phyloP scores from a whole-genome alignment of 1,140 invertebrate genomes.

The Tetraneura akinire region DNA sequence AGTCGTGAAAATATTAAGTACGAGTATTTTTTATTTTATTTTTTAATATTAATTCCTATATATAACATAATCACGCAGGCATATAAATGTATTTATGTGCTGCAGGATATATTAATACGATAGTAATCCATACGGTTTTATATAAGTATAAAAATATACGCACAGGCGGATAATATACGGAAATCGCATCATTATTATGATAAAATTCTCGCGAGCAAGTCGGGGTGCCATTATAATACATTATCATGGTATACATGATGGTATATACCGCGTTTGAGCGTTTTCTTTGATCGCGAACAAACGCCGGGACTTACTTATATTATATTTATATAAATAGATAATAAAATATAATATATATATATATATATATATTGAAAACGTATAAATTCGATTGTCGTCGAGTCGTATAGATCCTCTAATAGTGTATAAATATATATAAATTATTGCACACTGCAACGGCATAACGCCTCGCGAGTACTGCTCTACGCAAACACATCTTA shows the following conservation, averaged over 20 bases:
- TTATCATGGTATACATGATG: neutral
- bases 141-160: too few species aligned
- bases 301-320: constrained; percentile 13
- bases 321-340: neutral
- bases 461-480: constrained; percentile 17
- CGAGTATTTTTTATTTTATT: too few species aligned
- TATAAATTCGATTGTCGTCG: constrained; percentile 38
- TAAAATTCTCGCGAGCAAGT: neutral
- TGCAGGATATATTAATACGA: too few species aligned
- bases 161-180: too few species aligned
- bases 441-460: too few species aligned
- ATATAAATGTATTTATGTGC: too few species aligned
- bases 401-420: too few species aligned
- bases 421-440: neutral
- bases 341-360: neutral
- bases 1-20: too few species aligned
- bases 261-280: neutral
- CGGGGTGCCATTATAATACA: constrained; percentile 16
- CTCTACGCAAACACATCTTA: neutral
- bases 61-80: too few species aligned
- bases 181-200: neutral
- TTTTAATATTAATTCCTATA: too few species aligned
- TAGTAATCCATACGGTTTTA: too few species aligned
- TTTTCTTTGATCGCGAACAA: constrained; percentile 5
- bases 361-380: constrained; percentile 1